Base-by-base conservation (phyloP, 2,113 vertebrate genomes). In the Oceanodroma tethys region DNA sequence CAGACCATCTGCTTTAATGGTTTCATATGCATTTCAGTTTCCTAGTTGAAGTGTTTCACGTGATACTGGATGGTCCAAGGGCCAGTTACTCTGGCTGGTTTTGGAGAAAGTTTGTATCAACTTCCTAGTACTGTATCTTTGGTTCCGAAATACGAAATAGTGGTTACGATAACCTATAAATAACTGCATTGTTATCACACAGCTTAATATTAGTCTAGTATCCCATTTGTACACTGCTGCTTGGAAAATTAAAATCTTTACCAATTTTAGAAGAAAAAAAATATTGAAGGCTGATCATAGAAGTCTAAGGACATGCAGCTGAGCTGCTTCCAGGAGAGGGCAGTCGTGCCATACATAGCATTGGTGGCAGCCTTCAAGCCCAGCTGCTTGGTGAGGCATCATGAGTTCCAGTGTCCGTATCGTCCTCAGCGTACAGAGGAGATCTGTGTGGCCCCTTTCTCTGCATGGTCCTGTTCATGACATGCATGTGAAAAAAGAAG, bases 321-420 rank as follows among this genome's bases (percentile, higher is more conserved):
- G 79, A 84, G 65, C 50, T 72, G 63, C 47, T 76, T 93, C 80
- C 74, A 91, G 88, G 84, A 93, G 91, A 91, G 88, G 88, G 79
- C 84, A 91, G 62, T 62, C 25, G 70, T 85, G 88, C 21, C 59
- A 40, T 60, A 3, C 47, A 36, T 0, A 81, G 74, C 58, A 6
- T 29, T 32, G 74, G 3, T 63, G 75, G 53, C 3, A 12, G 34
- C 63, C 59, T 25, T 8, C 68, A 3, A 7, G 30, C 2, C 59
- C 55, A 45, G 71, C 71, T 30, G 29, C 53, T 13, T 16, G 48
- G 40, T 5, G 47, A 30, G 43, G 20, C 36, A 7, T 40, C 63
- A 6, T 1, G 17, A 42, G 34, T 26, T 42, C 45, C 5, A 2
- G 40, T 5, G n/a, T 20, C 68, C 9, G 19, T 5, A 1, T 8